A percentile compares a stretch with the other conserved stretches of the same genome.
phyloP scores from a whole-genome alignment of 2,888 invertebrate species.

The Lepidonotus clava region DNA sequence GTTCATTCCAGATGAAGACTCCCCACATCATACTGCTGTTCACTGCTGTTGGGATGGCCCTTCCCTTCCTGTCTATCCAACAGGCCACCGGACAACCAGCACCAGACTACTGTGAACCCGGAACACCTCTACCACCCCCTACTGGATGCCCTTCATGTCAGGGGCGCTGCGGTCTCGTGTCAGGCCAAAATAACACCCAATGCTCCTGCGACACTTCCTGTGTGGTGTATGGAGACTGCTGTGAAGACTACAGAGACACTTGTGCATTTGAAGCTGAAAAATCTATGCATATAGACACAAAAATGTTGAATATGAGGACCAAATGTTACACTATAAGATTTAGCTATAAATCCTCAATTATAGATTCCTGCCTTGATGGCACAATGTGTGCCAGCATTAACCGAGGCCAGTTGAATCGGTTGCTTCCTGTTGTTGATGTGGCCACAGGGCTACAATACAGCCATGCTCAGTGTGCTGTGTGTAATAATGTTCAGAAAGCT shows the following conservation, averaged over 20 bases:
- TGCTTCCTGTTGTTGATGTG: neutral
- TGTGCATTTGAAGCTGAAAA: neutral
- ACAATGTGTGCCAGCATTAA: neutral
- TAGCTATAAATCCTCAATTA: neutral
- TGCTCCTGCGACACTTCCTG: neutral
- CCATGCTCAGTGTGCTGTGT: neutral
- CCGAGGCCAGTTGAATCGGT: neutral
- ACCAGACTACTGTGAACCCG: neutral
- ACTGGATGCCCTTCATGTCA: neutral
- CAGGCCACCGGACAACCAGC: no score
- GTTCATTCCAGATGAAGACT: neutral
- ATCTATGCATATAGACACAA: neutral
- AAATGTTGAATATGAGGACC: neutral
- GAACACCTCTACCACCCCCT: neutral
- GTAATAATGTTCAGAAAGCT: neutral
- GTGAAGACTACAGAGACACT: neutral
- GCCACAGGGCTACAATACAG: neutral
- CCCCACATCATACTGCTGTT: neutral
- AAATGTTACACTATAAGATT: neutral
- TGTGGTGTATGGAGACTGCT: slow-evolving; percentile 1
- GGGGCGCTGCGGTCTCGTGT: neutral
- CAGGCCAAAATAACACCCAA: neutral
- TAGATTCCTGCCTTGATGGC: neutral
- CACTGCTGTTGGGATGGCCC: neutral
- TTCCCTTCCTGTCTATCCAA: neutral